Base-by-base conservation (phyloP, 1,140 invertebrate genomes). In the Spodoptera frugiperda region DNA sequence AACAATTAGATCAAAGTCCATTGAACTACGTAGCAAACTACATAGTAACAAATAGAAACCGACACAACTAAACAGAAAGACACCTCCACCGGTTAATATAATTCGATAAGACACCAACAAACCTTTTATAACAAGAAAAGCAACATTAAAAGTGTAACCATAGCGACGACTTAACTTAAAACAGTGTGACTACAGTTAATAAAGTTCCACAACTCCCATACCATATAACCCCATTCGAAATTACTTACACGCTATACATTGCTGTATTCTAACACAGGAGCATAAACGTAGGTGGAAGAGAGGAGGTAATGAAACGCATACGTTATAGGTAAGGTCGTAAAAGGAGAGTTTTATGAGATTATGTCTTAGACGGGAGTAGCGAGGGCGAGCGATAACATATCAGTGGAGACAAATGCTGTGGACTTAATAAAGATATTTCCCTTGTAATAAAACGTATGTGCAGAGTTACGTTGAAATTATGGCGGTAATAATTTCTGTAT, bases 401-500 rank as follows among this genome's bases (percentile, higher is more conserved):
- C 63, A 68, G 63, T 14, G 17, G 46, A 75, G 73, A 78, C 77
- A 71, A 75, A 78, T 78, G 65, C 77, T 73, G 53, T 49, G 71
- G 63, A 75, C 72, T 78, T 78, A 78, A 78, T 78, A 78, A 78
- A 78, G 77, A 72, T 72, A 79, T 79, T 77, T 74, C 71, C 49
- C 15, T 15, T 30, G 67, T 75, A 78, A 78, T 78, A 78, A 78
- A 78, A 78, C 65, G 63, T 78, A 78, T 70, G 77, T 75, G 54
- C 63, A 51, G 54, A 67, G 70, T 84, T 71, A 76, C 55, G 77
- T 49, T 53, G 54, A 76, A 76, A 71, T 81, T 82, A 84, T 82
- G 74, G 75, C 63, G 55, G 67, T 67, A 77, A 85, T 85, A 85
- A 85, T 83, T 80, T 59, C 68, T 70, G 30, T 78, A 71, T 63